Evolutionary conservation across 2,888 invertebrate species (phyloP).

Genomic region (Pantelozetes paolii): DNA sequence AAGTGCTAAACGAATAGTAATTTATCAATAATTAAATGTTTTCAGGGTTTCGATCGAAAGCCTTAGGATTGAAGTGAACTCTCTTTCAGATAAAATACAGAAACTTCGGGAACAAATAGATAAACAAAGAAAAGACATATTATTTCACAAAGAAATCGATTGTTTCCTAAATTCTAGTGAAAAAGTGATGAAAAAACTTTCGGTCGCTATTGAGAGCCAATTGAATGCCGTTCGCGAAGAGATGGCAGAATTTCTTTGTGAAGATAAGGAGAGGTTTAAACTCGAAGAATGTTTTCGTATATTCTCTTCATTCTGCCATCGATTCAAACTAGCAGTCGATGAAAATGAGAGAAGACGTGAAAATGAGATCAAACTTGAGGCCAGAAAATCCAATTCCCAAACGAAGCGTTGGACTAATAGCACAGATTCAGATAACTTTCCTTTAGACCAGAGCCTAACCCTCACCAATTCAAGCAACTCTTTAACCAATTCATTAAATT

Average conservation of each 20-base stretch:
- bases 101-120: constrained; percentile 75
- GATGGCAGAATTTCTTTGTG: constrained; percentile 88
- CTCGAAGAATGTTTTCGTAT: constrained; percentile 90
- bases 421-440: background rate
- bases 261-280: constrained; percentile 80
- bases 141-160: constrained; percentile 78
- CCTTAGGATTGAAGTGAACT: constrained; percentile 77
- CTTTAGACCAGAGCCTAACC: background rate
- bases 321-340: constrained; percentile 53
- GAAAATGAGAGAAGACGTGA: constrained; percentile 75
- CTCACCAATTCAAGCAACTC: background rate
- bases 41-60: constrained; percentile 80
- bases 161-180: constrained; percentile 62
- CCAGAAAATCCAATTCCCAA: constrained; percentile 57
- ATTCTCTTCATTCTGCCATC: constrained; percentile 76
- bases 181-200: constrained; percentile 36
- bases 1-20: background rate
- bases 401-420: background rate
- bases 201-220: constrained; percentile 23
- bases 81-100: constrained; percentile 70
- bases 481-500: constrained; percentile 4
- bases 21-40: constrained; percentile 45
- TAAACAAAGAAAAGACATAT: constrained; percentile 62
- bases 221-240: constrained; percentile 73
- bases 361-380: constrained; percentile 80